A percentile compares a stretch with the other conserved stretches of the same genome.
phyloP scores from a whole-genome alignment of 2,113 vertebrate genomes.

The Sinocyclocheilus anophthalmus region DNA sequence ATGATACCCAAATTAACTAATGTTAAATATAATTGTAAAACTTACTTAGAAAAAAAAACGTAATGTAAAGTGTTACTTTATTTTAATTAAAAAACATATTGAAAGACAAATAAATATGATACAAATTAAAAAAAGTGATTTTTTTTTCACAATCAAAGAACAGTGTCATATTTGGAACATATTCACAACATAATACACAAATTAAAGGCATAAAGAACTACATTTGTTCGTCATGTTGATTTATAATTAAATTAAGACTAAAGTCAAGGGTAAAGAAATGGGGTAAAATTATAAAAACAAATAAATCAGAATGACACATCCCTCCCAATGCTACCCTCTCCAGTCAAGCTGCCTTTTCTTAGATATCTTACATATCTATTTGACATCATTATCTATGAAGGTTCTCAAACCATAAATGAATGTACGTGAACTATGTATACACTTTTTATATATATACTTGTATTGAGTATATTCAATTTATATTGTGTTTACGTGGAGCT shows the following conservation, averaged over 20 bases:
- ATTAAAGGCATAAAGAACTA: neutral
- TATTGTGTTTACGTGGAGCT: conserved; percentile 4
- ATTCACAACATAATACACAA: neutral
- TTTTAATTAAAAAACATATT: neutral
- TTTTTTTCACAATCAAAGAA: conserved; percentile 12
- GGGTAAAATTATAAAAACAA: neutral
- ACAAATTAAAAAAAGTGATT: neutral
- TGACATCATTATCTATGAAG: conserved; percentile 54
- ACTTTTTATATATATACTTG: neutral
- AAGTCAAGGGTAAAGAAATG: neutral
- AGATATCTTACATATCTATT: neutral
- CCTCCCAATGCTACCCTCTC: conserved; percentile 1
- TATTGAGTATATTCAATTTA: neutral
- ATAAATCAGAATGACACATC: neutral
- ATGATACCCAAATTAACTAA: neutral
- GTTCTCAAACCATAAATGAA: conserved; percentile 53
- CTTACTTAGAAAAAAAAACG: neutral
- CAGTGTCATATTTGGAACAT: neutral
- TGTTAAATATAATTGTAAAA: neutral
- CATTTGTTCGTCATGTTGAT: neutral
- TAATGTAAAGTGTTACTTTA: neutral
- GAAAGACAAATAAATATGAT: conserved; percentile 8
- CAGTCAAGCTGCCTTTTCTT: neutral
- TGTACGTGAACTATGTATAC: conserved; percentile 48
- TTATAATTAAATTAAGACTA: neutral